Conservation (phyloP, 2,113 vertebrate species). For the Anarrhichthys ocellatus region DNA sequence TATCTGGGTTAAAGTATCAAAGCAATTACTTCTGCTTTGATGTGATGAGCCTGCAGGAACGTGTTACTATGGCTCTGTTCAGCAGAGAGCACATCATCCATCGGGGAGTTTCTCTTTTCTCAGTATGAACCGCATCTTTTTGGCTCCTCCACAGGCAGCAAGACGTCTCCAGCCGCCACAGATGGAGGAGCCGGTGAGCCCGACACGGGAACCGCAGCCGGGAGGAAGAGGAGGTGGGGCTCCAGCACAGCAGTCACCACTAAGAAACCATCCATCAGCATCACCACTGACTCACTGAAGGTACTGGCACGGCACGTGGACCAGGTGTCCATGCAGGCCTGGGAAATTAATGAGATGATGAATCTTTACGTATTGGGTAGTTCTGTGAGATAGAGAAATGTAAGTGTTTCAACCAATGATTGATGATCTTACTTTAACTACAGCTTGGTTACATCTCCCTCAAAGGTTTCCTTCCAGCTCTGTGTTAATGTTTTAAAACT, state of each 20-base stretch:
- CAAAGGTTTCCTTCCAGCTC: neutral
- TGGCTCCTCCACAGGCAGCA: slow-evolving; percentile 69
- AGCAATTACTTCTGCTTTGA: slow-evolving; percentile 12
- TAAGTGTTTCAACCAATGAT: neutral
- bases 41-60: neutral
- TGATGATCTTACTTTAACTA: neutral
- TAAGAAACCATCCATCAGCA: slow-evolving; percentile 94
- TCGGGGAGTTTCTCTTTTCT: neutral
- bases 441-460: neutral
- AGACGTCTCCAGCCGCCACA: slow-evolving; percentile 69
- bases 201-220: slow-evolving; percentile 82
- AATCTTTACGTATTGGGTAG: neutral
- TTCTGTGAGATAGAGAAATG: neutral
- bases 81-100: neutral
- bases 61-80: slow-evolving; percentile 6
- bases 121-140: neutral
- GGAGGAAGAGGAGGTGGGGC: slow-evolving; percentile 92
- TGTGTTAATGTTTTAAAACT: neutral
- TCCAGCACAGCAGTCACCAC: slow-evolving; percentile 90
- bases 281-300: slow-evolving; percentile 94
- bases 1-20: slow-evolving; percentile 12
- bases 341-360: neutral
- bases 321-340: neutral
- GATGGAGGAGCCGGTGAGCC: slow-evolving; percentile 73
- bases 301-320: slow-evolving; percentile 68